phyloP scores from a whole-genome alignment of 2,113 vertebrate genomes.

The Prietella phreatophila region DNA sequence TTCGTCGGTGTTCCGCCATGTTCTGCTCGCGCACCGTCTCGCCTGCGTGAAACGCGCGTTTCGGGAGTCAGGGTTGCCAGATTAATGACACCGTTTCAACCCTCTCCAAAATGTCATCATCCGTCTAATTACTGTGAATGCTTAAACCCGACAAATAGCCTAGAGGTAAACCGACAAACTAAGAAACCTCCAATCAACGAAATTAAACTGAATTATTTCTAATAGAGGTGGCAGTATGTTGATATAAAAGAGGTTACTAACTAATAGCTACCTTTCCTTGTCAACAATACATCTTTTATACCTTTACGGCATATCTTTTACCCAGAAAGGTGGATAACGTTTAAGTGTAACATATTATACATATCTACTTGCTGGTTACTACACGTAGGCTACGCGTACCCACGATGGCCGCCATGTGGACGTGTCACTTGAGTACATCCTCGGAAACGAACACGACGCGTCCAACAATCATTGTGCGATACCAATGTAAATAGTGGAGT shows the following conservation, averaged over 20 bases:
- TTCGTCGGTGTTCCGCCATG: neutral
- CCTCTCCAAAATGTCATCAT: neutral
- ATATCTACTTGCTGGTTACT: neutral
- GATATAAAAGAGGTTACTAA: neutral
- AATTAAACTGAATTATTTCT: neutral
- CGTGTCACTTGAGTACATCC: neutral
- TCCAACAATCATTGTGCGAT: neutral
- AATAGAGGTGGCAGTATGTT: neutral
- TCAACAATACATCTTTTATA: neutral
- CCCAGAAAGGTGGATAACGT: neutral
- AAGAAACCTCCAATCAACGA: neutral
- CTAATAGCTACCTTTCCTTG: neutral
- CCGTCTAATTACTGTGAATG: neutral
- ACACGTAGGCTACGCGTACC: neutral
- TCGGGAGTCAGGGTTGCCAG: conserved; percentile 6
- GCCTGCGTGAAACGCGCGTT: conserved; percentile 24
- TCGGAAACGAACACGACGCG: neutral
- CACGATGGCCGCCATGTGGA: neutral
- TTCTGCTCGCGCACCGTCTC: conserved; percentile 40
- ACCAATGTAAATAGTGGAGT: neutral
- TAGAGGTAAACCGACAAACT: neutral
- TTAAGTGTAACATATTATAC: neutral
- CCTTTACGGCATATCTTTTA: neutral
- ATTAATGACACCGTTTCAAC: neutral
- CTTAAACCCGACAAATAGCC: neutral